These are phyloP conservation scores for Brachyrhaphis roseni DNA, from an alignment of 2,797 vertebrate species.

Conservation along the genomic window DNA sequence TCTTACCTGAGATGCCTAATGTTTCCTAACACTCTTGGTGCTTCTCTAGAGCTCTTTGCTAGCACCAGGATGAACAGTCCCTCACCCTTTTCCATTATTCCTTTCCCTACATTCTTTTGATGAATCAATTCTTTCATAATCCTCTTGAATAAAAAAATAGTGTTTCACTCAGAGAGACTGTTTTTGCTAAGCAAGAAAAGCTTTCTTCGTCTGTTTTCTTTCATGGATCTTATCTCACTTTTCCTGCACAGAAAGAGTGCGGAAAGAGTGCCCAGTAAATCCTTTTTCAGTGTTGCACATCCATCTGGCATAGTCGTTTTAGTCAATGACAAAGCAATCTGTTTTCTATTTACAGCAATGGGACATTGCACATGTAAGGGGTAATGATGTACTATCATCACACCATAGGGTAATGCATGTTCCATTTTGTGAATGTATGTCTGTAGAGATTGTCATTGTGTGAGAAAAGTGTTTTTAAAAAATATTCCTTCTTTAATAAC, in stretches of 20 bases:
- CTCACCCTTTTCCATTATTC: neutral
- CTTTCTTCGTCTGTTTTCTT: neutral
- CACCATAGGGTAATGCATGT: neutral
- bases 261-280: neutral
- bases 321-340: neutral
- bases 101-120: neutral
- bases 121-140: neutral
- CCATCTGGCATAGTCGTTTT: neutral
- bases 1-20: neutral
- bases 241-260: neutral
- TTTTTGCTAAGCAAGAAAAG: neutral
- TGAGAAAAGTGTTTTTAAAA: neutral
- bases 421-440: neutral
- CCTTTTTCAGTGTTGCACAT: neutral
- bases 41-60: neutral
- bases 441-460: neutral
- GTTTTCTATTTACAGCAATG: neutral
- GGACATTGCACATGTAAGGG: neutral
- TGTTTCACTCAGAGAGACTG: neutral
- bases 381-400: neutral
- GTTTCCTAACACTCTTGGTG: neutral
- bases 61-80: neutral
- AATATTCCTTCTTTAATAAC: neutral
- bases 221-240: neutral
- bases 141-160: neutral